phyloP scores from a whole-genome alignment of 35 echinoderm and acorn worm species.

The Ophioderma brevispina region DNA sequence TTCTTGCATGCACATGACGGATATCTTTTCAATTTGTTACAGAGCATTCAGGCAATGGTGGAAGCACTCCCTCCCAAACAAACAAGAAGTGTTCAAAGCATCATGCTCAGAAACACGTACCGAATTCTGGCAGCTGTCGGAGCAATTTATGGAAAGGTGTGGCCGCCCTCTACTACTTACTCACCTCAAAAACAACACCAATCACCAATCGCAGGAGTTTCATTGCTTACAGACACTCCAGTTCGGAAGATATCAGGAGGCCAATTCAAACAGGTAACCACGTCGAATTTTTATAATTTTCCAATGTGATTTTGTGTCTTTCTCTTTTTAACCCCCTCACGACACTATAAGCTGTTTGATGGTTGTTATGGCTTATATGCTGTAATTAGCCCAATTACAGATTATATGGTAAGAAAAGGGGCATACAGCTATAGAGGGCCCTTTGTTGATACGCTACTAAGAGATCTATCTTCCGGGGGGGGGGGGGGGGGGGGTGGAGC shows the following conservation, averaged over 20 bases:
- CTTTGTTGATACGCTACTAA: too few species aligned
- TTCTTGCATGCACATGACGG: neutral
- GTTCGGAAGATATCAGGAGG: conserved; percentile 64
- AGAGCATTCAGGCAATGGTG: conserved; percentile 90
- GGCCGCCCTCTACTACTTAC: conserved; percentile 52
- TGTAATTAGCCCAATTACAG: too few species aligned
- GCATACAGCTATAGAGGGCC: neutral
- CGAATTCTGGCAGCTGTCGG: conserved; percentile 48
- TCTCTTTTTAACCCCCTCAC: neutral
- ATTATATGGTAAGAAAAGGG: neutral
- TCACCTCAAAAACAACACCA: conserved; percentile 66
- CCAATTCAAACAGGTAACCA: conserved; percentile 79
- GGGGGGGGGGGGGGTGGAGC: too few species aligned
- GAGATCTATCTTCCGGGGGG: too few species aligned
- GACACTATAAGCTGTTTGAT: neutral
- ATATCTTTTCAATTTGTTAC: neutral
- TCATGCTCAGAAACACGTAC: conserved; percentile 52
- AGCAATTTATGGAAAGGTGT: conserved; percentile 37
- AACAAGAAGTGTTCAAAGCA: conserved; percentile 31
- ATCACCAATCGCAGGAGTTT: conserved; percentile 82
- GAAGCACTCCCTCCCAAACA: conserved; percentile 69
- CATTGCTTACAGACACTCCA: conserved; percentile 78
- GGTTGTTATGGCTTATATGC: neutral
- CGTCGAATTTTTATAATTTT: neutral
- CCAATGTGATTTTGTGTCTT: neutral